phyloP scores from a whole-genome alignment of 1,140 invertebrate species.

The Drepana arcuata region DNA sequence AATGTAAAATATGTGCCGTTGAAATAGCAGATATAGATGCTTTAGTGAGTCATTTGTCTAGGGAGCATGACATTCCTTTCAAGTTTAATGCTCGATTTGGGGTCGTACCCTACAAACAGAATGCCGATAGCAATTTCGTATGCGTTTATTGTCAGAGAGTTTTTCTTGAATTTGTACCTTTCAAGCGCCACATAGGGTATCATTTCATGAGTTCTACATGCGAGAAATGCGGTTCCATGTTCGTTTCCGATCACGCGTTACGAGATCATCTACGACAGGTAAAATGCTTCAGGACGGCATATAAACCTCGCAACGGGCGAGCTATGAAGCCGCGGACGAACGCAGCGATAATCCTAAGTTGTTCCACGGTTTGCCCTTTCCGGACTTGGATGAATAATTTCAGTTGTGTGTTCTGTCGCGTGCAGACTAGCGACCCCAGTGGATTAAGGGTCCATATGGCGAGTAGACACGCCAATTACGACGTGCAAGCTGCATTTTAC shows the following conservation, averaged over 20 bases:
- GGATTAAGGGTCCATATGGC: conserved; percentile 41
- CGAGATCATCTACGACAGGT: conserved; percentile 49
- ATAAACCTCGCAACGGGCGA: conserved; percentile 47
- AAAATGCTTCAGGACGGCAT: conserved; percentile 48
- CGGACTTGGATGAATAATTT: conserved; percentile 58
- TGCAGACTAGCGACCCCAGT: conserved; percentile 44
- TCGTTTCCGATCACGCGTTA: conserved; percentile 46
- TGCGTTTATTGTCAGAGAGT: conserved; percentile 50
- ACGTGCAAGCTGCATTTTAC: conserved; percentile 51
- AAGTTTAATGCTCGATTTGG: conserved; percentile 51
- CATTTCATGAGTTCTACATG: conserved; percentile 59
- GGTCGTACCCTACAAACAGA: conserved; percentile 52
- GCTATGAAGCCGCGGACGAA: conserved; percentile 42
- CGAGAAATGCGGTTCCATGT: conserved; percentile 55
- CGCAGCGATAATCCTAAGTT: conserved; percentile 55
- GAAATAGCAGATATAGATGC: conserved; percentile 38
- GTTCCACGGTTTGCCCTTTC: conserved; percentile 50
- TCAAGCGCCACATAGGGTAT: conserved; percentile 45
- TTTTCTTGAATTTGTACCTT: conserved; percentile 35
- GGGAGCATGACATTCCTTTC: conserved; percentile 43
- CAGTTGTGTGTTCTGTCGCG: conserved; percentile 55
- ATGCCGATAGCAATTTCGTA: conserved; percentile 27
- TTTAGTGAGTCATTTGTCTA: conserved; percentile 46
- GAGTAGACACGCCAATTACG: conserved; percentile 41
- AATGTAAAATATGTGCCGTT: conserved; percentile 43